phyloP scores from a whole-genome alignment of 2,113 vertebrate species.

The Chloroceryle aenea region DNA sequence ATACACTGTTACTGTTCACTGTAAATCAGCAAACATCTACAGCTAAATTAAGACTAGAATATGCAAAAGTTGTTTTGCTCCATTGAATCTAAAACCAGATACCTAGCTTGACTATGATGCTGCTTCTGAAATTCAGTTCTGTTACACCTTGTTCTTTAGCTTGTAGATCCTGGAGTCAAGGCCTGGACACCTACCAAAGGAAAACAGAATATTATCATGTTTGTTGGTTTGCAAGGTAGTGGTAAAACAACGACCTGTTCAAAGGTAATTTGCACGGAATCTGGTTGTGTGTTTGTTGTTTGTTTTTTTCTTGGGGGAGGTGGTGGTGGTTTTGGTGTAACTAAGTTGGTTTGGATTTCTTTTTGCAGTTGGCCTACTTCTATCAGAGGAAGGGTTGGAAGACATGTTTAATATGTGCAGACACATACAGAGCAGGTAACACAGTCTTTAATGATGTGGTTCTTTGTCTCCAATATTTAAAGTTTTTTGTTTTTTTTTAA shows the following conservation, averaged over 20 bases:
- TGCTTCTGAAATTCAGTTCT: neutral
- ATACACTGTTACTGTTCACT: neutral
- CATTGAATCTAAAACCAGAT: neutral
- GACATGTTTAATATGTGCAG: constrained; percentile 98
- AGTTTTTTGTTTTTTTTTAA: neutral
- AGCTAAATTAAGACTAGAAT: neutral
- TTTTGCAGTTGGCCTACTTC: constrained; percentile 92
- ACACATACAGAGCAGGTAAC: constrained; percentile 98
- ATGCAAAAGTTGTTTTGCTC: neutral
- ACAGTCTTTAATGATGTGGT: neutral
- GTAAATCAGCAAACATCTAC: neutral
- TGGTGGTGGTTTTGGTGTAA: neutral
- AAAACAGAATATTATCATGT: constrained; percentile 99
- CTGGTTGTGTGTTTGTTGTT: neutral
- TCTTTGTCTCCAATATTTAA: neutral
- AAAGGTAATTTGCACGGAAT: constrained; percentile 82
- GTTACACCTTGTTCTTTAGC: constrained; percentile 72
- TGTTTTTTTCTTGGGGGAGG: accelerated
- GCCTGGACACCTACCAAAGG: constrained; percentile 99
- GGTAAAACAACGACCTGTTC: constrained; percentile 99
- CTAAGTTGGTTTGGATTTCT: constrained; percentile 35
- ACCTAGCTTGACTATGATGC: neutral
- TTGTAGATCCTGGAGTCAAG: constrained; percentile 98
- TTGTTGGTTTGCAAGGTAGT: constrained; percentile 97
- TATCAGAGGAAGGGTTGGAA: constrained; percentile 99